Conservation (phyloP, 2,113 vertebrate species). For the Oreotrochilus melanogaster region DNA sequence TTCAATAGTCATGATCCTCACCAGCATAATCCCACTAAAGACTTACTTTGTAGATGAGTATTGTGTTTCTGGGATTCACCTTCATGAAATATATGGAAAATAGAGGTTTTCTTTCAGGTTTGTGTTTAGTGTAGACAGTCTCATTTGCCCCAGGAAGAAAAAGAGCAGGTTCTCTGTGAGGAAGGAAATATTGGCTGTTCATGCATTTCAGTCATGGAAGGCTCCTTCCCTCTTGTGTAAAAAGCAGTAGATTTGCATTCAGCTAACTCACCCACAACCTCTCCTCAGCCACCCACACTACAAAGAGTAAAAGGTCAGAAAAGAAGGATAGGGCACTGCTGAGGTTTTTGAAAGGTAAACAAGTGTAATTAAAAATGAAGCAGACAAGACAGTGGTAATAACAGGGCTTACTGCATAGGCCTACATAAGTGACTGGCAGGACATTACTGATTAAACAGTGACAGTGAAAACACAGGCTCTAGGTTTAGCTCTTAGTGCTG, state of each 20-base stretch:
- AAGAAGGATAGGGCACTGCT: not conserved
- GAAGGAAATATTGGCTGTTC: not conserved
- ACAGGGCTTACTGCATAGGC: not conserved
- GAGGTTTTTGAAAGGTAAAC: not conserved
- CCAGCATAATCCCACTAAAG: not conserved
- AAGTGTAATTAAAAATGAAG: not conserved
- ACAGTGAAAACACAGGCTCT: not conserved
- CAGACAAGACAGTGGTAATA: not conserved
- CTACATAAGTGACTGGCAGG: not conserved
- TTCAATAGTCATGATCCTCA: not conserved
- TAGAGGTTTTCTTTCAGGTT: not conserved
- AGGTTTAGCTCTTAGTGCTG: not conserved
- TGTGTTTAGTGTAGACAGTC: not conserved
- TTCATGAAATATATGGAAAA: not conserved
- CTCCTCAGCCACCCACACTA: not conserved
- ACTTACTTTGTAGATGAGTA: not conserved
- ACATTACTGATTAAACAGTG: not conserved
- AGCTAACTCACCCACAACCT: not conserved
- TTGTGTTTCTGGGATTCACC: not conserved
- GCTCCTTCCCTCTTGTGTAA: not conserved
- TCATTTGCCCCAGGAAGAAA: not conserved
- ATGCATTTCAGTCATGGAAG: not conserved
- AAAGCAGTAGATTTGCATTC: not conserved
- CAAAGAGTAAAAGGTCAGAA: not conserved
- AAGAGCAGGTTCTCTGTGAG: not conserved